A percentile compares a stretch with the other conserved stretches of the same genome.
phyloP scores from a whole-genome alignment of 2,888 invertebrate species.

The Epirrhoe alternata region DNA sequence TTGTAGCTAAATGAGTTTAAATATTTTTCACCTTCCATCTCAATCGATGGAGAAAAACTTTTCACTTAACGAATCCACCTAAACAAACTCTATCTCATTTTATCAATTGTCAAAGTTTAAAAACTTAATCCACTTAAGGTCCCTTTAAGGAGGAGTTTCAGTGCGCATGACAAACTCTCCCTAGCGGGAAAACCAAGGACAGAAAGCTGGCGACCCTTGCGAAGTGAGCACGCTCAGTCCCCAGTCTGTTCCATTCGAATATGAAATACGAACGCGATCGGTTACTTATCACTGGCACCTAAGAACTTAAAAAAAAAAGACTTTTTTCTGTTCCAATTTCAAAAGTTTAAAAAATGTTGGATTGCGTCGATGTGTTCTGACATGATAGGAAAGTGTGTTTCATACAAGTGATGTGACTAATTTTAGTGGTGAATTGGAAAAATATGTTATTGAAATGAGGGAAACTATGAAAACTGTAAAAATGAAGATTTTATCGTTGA shows the following conservation, averaged over 20 bases:
- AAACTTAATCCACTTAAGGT: slow-evolving; percentile 83
- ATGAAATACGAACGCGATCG: slow-evolving; percentile 67
- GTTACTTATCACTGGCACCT: slow-evolving; percentile 60
- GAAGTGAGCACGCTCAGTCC: slow-evolving; percentile 57
- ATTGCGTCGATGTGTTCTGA: slow-evolving; percentile 43
- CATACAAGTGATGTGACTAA: slow-evolving; percentile 58
- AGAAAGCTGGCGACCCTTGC: slow-evolving; percentile 64
- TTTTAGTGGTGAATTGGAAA: slow-evolving; percentile 42
- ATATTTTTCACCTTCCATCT: slow-evolving; percentile 45
- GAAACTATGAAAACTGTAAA: slow-evolving; percentile 57
- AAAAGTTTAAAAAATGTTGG: slow-evolving; percentile 38
- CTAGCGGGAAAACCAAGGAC: slow-evolving; percentile 81
- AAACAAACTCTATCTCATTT: slow-evolving; percentile 79
- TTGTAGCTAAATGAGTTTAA: slow-evolving; percentile 4
- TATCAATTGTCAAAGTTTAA: slow-evolving; percentile 84
- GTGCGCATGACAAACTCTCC: slow-evolving; percentile 76
- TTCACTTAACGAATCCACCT: slow-evolving; percentile 72
- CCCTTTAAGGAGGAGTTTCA: slow-evolving; percentile 72
- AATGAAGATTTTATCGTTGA: slow-evolving; percentile 73
- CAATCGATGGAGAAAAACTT: slow-evolving; percentile 55
- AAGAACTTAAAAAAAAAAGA: slow-evolving; percentile 42
- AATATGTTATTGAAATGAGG: slow-evolving; percentile 53
- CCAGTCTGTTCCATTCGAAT: slow-evolving; percentile 54
- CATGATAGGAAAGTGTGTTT: slow-evolving; percentile 38
- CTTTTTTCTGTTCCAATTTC: slow-evolving; percentile 29